Evolutionary conservation across 1,140 invertebrate species (phyloP), one percentile per base, ranked within the genome.

Genomic region (Venustaconcha ellipsiformis): DNA sequence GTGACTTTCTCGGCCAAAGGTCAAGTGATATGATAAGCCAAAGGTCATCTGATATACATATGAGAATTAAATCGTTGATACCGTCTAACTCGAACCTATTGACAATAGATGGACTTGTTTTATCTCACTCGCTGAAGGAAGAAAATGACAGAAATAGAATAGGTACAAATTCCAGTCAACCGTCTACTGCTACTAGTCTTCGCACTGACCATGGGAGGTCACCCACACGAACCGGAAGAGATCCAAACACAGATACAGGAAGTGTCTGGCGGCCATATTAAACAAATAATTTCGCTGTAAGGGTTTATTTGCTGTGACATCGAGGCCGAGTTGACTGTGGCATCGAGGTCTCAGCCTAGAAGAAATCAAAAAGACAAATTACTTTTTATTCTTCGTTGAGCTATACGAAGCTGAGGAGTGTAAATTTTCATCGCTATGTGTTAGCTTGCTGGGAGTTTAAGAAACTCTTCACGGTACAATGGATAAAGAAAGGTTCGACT

Each of bases 261-360:
- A 75, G 68, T 67, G 82, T 84, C 11, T 86, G 84, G 84, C 74
- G 84, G 30, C 84, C 84, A 78, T 86, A 86, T 78, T 86, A 74
- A 82, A 69, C 26, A 68, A 57, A 20, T 48, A 48, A 48, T 48
- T 48, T 11, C 0, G 37, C 8, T 6, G 37, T 0, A 48, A 48
- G 37, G 37, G 37, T 48, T 48, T 48, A 48, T 48, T 48, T 11
- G 37, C 37, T 11, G 37, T 48, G 37, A 6, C 8, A 48, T 48
- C 37, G 37, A 48, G 6, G 37, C 1, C 37, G 26, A 30, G 26
- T 48, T 48, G 0, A 6, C 37, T 11, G 37, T 48, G 37, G 4
- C 37, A 48, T 48, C 37, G 37, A 48, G 6, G 37, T 48, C 37
- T 48, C 37, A 6, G 37, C 11, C 37, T 48, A 11, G 37, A 48